phyloP scores from a whole-genome alignment of 1,140 invertebrate species.

The Triops longicaudatus region DNA sequence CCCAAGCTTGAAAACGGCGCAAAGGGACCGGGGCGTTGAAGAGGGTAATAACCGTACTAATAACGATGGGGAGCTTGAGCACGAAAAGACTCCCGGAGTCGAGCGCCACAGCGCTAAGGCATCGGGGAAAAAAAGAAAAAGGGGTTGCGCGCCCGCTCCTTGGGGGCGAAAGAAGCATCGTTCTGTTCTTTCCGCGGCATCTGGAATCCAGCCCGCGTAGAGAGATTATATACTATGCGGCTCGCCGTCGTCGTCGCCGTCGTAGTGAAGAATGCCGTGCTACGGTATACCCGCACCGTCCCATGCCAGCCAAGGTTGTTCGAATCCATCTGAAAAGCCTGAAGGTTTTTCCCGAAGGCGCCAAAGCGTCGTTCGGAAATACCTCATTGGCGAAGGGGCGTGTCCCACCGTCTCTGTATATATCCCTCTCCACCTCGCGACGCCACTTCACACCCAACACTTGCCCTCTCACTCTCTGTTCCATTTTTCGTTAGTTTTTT shows the following conservation, averaged over 20 bases:
- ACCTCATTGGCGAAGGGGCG: constrained; percentile 9
- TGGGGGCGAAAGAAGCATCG: neutral
- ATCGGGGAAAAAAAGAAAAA: neutral
- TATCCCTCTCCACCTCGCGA: neutral
- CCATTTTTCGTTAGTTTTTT: neutral
- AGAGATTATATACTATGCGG: neutral
- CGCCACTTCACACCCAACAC: neutral
- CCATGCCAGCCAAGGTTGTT: neutral
- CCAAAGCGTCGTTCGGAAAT: neutral
- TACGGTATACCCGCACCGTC: neutral
- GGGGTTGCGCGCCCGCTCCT: neutral
- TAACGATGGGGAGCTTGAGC: constrained; percentile 8
- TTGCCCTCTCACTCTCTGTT: neutral
- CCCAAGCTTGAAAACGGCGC: constrained; percentile 8
- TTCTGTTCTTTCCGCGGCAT: neutral
- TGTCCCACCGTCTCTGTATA: neutral
- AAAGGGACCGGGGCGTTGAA: neutral
- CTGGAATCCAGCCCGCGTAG: neutral
- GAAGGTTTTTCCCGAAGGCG: neutral
- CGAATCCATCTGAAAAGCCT: neutral
- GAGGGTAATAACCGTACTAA: constrained; percentile 15
- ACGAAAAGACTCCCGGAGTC: neutral
- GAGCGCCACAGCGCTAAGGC: neutral
- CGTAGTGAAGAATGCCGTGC: neutral
- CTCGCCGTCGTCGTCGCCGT: neutral